Evolutionary conservation across 2,888 invertebrate species (phyloP), one percentile per base, ranked within the genome.

Genomic region (Drosophila koepferae): DNA sequence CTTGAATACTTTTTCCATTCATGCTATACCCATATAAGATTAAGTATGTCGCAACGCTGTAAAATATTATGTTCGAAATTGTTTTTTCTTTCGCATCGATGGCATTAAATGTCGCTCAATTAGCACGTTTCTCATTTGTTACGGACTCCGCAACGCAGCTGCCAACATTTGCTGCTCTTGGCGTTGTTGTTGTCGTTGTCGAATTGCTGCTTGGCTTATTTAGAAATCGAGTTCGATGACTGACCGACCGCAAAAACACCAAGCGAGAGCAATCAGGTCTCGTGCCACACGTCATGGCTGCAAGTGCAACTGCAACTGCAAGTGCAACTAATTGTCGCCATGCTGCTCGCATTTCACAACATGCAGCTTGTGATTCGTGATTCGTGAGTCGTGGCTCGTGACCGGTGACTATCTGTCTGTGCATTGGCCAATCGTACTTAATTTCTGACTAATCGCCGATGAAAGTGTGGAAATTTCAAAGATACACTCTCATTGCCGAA

Each of bases 71-170:
- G 16, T 54, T 23, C 14, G 20, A 10, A 66, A 34, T 58, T 20
- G n/a, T 4, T 43, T 58, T 62, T 31, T 16, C n/a, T 10, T 31
- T 40, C 38, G 62, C 65, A 59, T 34, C 36, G 40, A 20, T 60
- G 63, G 67, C 49, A 61, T 53, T 46, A 65, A 68, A 66, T 65
- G 63, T 31, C 56, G 34, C 61, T 49, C 64, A 69, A 75, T 79
- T 69, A 74, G 82, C 85, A 85, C 85, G 85, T 86, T 86, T 81
- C 74, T 51, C 63, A 77, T 73, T 83, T 78, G 70, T 65, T 51
- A 44, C 51, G 23, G 9, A 31, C 16, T 34, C 34, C 18, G 40
- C 20, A n/a, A 16, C 28, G 55, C 40, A 41, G 40, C 55, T 55
- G 55, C 23, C 34, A 36, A 20, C 36, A 20, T 51, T 34, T n/a